These are phyloP conservation scores for Hozukius guyotensis DNA, from an alignment of 2,797 vertebrate genomes.

Conservation along the genomic window DNA sequence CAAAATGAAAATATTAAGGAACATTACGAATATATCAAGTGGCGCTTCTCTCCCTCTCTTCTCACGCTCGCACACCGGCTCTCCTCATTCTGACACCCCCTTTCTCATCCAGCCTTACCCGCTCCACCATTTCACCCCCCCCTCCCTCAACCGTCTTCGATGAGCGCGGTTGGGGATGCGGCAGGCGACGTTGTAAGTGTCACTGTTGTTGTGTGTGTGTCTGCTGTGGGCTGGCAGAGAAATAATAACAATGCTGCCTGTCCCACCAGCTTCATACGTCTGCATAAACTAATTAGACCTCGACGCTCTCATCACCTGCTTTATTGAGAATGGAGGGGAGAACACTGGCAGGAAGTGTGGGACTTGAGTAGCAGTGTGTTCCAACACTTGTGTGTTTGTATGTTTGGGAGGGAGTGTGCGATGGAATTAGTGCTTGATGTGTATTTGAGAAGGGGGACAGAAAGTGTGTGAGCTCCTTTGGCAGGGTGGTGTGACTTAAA, in stretches of 20 bases:
- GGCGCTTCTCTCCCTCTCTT: slow-evolving; percentile 85
- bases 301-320: slow-evolving; percentile 84
- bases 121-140: slow-evolving; percentile 45
- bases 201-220: slow-evolving; percentile 64
- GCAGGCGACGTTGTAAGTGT: slow-evolving; percentile 80
- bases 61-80: slow-evolving; percentile 59
- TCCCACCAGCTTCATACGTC: slow-evolving; percentile 90
- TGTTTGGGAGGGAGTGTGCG: slow-evolving; percentile 48
- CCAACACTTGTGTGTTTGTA: slow-evolving; percentile 54
- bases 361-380: slow-evolving; percentile 55
- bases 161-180: slow-evolving; percentile 85
- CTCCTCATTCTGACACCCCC: slow-evolving; percentile 70
- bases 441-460: slow-evolving; percentile 31
- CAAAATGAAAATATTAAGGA: slow-evolving; percentile 99
- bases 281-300: slow-evolving; percentile 93
- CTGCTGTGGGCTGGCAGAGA: slow-evolving; percentile 78
- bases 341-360: slow-evolving; percentile 67
- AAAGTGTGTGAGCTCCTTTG: slow-evolving; percentile 38
- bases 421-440: slow-evolving; percentile 60
- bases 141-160: slow-evolving; percentile 71
- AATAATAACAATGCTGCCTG: slow-evolving; percentile 93
- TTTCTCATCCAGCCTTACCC: slow-evolving; percentile 66
- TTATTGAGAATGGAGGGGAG: slow-evolving; percentile 84
- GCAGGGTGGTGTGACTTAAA: slow-evolving; percentile 35
- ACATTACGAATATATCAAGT: slow-evolving; percentile 98